Evolutionary conservation across 2,888 invertebrate species (phyloP).

Genomic region (Drosophila kuntzei): DNA sequence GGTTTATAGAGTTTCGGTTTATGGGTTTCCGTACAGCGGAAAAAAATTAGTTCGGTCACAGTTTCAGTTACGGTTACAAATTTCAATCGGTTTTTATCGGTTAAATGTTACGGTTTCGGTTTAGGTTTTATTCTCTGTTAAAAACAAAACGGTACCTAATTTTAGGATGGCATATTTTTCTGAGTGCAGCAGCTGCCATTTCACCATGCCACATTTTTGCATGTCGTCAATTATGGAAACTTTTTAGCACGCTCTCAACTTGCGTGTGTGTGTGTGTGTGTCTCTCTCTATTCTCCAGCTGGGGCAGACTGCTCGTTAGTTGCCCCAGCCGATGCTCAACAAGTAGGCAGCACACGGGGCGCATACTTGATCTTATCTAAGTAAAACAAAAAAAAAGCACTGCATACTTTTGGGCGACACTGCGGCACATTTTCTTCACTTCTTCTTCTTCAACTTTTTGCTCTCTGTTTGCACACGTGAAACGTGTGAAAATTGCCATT

Average conservation of each 20-base stretch:
- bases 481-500: slow-evolving; percentile 60
- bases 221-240: slow-evolving; percentile 76
- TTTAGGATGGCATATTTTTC: no score
- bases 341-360: slow-evolving; percentile 51
- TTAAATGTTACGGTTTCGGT: no score
- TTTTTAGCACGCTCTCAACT: slow-evolving; percentile 61
- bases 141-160: no score
- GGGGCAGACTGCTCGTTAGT: slow-evolving; percentile 49
- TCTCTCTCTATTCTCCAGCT: slow-evolving; percentile 18
- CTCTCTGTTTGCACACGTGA: slow-evolving; percentile 33
- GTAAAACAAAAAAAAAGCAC: slow-evolving; percentile 30
- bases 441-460: neutral
- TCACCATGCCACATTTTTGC: slow-evolving; percentile 35
- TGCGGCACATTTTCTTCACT: slow-evolving; percentile 7
- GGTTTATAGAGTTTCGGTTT: no score
- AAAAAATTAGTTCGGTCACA: no score
- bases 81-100: no score
- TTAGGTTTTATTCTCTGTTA: no score
- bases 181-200: no score
- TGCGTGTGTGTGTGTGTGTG: slow-evolving; percentile 18
- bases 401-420: slow-evolving; percentile 32
- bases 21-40: no score
- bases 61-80: no score
- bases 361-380: slow-evolving; percentile 62
- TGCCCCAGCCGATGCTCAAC: slow-evolving; percentile 54